Evolutionary conservation across 1,140 invertebrate species (phyloP).

Genomic region (Drosophila prosaltans): DNA sequence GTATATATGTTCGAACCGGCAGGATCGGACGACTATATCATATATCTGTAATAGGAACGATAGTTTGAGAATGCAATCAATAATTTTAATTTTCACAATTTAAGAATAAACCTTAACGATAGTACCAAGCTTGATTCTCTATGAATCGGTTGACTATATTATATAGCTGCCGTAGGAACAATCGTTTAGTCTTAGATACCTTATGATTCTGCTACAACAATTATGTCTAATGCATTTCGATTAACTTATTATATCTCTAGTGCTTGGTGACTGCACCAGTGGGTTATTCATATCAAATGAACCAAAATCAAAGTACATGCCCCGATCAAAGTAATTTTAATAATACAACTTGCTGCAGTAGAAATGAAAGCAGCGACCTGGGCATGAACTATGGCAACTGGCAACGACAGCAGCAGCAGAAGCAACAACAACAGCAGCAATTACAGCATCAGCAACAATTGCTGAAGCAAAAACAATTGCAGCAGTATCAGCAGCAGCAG

Average conservation of each 20-base stretch:
- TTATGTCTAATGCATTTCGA: no score
- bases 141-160: no score
- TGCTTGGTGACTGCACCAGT: neutral
- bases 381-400: constrained; percentile 26
- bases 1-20: no score
- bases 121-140: no score
- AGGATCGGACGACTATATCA: no score
- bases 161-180: no score
- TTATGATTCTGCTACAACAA: no score
- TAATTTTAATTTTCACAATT: no score
- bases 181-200: no score
- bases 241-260: neutral
- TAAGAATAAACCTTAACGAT: no score
- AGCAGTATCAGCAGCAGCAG: neutral
- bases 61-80: no score
- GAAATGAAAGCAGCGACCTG: constrained; percentile 7
- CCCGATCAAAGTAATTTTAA: neutral
- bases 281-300: neutral
- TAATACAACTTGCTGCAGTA: neutral
- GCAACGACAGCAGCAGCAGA: constrained; percentile 1
- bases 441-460: neutral
- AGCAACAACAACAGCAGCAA: constrained; percentile 8
- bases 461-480: neutral
- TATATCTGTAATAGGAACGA: no score
- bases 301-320: neutral